Base-by-base conservation (phyloP, 2,797 vertebrate species). In the Synanceia verrucosa region DNA sequence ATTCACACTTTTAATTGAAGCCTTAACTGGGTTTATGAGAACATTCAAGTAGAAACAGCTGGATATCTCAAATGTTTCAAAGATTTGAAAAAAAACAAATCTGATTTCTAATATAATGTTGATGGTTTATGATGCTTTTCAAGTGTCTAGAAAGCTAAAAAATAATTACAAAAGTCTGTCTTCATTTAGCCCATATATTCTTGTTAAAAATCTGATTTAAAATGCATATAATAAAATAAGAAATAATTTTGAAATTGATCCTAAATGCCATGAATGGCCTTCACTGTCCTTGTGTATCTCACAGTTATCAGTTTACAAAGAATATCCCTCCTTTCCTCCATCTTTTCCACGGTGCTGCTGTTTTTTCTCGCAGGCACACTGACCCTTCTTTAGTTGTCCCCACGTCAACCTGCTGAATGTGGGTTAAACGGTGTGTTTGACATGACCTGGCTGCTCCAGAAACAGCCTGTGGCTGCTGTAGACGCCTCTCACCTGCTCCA, bases 361-460 rank as follows among this genome's bases (percentile, higher is more conserved):
- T 1, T 36, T 29, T 60, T 36, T 65, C 53, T 65, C 36, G 4
- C 29, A 65, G 23, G 70, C 67, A 51, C 57, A n/a, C 43, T 10
- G 58, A 73, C 48, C 60, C 46, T 23, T 44, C 76, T 77, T 70
- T 50, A 33, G 62, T 34, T 74, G 81, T 83, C 73, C 56, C 47
- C 68, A 50, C 55, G 2, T 81, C 81, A 78, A 56, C 78, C 62
- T 52, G 52, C 69, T 65, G 39, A 71, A 80, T 72, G 77, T 43
- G 19, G 83, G 86, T 79, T 70, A 83, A 79, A 56, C 65, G 5
- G 1, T 13, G 50, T 12, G 58, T 68, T 82, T 79, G 84, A 84
- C 85, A 71, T 64, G 21, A 52, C 59, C 26, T 8, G 0, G 72
- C 9, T 28, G 72, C 9, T 28, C 62, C 26, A 29, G 63, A 60